These are phyloP conservation scores for Glossosoma conforme DNA, from an alignment of 1,140 invertebrate species.

Conservation along the genomic window DNA sequence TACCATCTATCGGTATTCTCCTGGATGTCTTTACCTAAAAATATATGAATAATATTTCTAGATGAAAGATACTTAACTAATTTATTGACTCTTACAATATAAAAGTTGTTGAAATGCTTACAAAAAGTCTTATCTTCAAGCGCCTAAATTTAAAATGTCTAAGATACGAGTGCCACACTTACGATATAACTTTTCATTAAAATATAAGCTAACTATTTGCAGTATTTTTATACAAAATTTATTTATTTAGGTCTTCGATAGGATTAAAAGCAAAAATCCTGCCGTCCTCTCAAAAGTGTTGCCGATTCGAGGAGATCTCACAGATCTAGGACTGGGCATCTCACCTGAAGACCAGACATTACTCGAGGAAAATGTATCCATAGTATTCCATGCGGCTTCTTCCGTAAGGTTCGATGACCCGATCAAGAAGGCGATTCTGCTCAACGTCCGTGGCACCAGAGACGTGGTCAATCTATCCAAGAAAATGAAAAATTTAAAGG, in stretches of 20 bases:
- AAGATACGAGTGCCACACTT: too few species aligned
- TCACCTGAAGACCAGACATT: constrained; percentile 15
- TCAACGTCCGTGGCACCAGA: constrained; percentile 51
- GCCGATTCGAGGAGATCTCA: constrained; percentile 58
- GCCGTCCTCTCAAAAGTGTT: constrained; percentile 45
- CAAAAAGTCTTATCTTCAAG: too few species aligned
- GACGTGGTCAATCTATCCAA: constrained; percentile 51
- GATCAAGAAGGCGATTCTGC: constrained; percentile 53
- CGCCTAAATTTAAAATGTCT: too few species aligned
- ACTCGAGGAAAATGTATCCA: constrained; percentile 35
- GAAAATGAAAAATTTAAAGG: constrained; percentile 51
- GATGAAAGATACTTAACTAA: too few species aligned
- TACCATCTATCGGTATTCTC: too few species aligned
- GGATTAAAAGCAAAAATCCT: constrained; percentile 39
- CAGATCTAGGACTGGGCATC: constrained; percentile 29
- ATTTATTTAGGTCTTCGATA: constrained; percentile 42
- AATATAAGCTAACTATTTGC: too few species aligned
- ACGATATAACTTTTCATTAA: too few species aligned
- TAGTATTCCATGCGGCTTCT: constrained; percentile 24
- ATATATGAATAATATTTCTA: too few species aligned
- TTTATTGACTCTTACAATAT: too few species aligned
- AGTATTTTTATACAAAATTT: too few species aligned
- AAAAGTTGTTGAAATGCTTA: too few species aligned
- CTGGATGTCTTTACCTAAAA: too few species aligned
- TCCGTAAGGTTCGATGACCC: constrained; percentile 66